Evolutionary conservation across 2,888 invertebrate genomes (phyloP).

Genomic region (Agonopterix alstromeriana): DNA sequence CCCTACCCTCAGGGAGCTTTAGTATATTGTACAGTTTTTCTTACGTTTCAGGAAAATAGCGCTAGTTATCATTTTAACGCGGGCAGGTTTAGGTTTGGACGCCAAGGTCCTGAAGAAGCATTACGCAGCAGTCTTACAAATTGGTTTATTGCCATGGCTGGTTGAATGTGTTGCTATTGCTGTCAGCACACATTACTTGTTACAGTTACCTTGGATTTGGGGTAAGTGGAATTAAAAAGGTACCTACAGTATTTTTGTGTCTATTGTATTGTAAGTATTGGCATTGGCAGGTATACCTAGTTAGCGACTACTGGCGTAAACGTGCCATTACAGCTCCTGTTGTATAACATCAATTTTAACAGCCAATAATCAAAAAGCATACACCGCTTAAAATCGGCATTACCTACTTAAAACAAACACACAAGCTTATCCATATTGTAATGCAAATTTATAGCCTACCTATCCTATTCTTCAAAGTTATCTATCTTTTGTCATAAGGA

Average conservation of each 20-base stretch:
- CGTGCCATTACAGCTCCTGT: background rate
- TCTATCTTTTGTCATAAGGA: too few species aligned
- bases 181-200: slow-evolving; percentile 78
- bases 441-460: too few species aligned
- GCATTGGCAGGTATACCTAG: too few species aligned
- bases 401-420: too few species aligned
- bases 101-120: slow-evolving; percentile 83
- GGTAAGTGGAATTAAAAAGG: slow-evolving; percentile 33
- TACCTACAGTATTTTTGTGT: too few species aligned
- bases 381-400: too few species aligned
- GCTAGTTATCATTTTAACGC: slow-evolving; percentile 86
- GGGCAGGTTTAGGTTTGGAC: slow-evolving; percentile 91
- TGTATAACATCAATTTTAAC: too few species aligned
- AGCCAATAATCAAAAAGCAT: too few species aligned
- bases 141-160: slow-evolving; percentile 87
- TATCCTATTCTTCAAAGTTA: too few species aligned
- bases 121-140: slow-evolving; percentile 82
- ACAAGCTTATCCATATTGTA: too few species aligned
- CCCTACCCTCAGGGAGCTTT: too few species aligned
- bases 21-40: background rate
- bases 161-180: slow-evolving; percentile 82
- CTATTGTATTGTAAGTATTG: too few species aligned
- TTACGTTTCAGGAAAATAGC: slow-evolving; percentile 82
- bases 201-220: slow-evolving; percentile 88
- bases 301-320: background rate